phyloP scores from a whole-genome alignment of 2,797 vertebrate species.

The Cichlasoma orientale region DNA sequence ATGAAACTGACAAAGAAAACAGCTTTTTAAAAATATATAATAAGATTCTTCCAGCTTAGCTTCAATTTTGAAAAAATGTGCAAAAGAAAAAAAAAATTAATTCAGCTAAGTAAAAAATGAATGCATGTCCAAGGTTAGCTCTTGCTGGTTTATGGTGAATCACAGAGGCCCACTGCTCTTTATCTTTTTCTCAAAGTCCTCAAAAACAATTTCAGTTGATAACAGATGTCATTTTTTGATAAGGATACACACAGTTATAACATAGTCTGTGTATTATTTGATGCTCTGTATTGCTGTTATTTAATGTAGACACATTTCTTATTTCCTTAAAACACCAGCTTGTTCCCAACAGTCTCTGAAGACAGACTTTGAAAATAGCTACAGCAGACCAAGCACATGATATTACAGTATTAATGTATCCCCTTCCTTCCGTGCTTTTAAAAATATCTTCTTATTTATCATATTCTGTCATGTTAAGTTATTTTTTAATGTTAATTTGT shows the following conservation, averaged over 20 bases:
- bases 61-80: neutral
- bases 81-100: neutral
- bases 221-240: constrained; percentile 58
- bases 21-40: neutral
- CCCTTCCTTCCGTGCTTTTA: too few species aligned
- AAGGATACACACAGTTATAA: constrained; percentile 17
- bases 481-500: neutral
- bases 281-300: constrained; percentile 3
- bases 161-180: constrained; percentile 24
- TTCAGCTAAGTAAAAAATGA: neutral
- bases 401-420: too few species aligned
- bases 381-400: too few species aligned
- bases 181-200: constrained; percentile 15
- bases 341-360: neutral
- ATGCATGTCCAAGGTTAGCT: neutral
- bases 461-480: neutral
- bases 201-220: neutral
- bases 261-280: neutral
- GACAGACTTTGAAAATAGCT: too few species aligned
- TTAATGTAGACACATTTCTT: neutral
- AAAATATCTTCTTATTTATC: too few species aligned
- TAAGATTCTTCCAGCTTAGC: neutral
- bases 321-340: neutral
- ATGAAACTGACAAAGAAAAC: neutral
- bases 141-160: neutral